Evolutionary conservation across 1,140 invertebrate species (phyloP).

Genomic region (Lasioglossum albipes): DNA sequence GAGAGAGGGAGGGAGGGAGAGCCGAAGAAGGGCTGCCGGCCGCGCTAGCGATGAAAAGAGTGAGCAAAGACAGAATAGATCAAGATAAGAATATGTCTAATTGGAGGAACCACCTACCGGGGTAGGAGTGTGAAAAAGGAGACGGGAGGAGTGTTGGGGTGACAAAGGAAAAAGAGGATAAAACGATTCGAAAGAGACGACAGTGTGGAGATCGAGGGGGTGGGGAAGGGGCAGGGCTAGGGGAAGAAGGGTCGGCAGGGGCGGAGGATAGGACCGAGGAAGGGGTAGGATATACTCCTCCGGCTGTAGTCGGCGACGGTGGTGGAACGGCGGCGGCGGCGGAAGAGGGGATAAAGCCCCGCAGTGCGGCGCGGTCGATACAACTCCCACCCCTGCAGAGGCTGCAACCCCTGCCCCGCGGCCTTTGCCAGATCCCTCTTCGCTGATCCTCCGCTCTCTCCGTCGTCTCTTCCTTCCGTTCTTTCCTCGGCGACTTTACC

Average conservation of each 20-base stretch:
- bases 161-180: neutral
- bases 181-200: neutral
- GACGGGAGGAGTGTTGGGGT: neutral
- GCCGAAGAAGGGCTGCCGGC: too few species aligned
- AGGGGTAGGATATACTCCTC: slow-evolving; percentile 26
- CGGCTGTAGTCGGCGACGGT: slow-evolving; percentile 12
- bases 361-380: slow-evolving; percentile 81
- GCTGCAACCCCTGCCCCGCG: slow-evolving; percentile 44
- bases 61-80: neutral
- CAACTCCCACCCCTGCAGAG: slow-evolving; percentile 66
- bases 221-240: neutral
- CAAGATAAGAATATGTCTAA: neutral
- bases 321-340: slow-evolving; percentile 20
- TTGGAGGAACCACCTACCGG: neutral
- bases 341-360: slow-evolving; percentile 73
- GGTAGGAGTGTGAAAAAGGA: neutral
- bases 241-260: neutral
- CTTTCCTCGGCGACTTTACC: neutral
- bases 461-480: slow-evolving; percentile 23
- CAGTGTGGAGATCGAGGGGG: neutral
- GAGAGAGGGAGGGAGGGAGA: too few species aligned
- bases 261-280: neutral
- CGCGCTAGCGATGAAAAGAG: too few species aligned
- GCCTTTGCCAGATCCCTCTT: slow-evolving; percentile 54
- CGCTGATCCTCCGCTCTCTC: slow-evolving; percentile 35